Conservation (phyloP, 37 sponge, comb jelly and placozoan species). For the Ephydatia muelleri region DNA sequence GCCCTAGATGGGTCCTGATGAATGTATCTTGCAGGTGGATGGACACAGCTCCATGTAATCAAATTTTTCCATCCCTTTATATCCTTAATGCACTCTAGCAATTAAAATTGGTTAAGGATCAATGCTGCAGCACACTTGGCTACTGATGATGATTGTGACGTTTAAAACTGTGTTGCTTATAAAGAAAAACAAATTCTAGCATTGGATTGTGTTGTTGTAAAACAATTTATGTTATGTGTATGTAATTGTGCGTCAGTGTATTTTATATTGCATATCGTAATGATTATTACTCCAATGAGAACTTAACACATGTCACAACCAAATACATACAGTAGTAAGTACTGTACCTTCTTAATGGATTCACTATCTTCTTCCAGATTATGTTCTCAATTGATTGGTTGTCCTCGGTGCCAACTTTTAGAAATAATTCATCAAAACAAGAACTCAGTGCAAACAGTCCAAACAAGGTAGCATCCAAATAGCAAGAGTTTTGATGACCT, state of each 20-base stretch:
- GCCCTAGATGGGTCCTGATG: no score
- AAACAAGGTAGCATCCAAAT: conserved; percentile 95
- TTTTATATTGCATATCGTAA: no score
- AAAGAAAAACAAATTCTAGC: neutral
- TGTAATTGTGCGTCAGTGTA: no score
- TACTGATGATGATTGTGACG: neutral
- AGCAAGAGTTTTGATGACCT: conserved; percentile 97
- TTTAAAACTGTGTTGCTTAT: neutral
- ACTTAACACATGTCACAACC: neutral
- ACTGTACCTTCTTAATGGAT: conserved; percentile 81
- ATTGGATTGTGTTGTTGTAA: no score
- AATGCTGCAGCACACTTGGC: no score
- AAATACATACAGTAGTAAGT: neutral
- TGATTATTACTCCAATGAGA: neutral
- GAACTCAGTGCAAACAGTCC: conserved; percentile 88
- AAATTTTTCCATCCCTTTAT: no score
- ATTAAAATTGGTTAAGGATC: no score
- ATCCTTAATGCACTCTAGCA: no score
- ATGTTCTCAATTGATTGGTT: conserved; percentile 20
- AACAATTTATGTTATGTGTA: no score
- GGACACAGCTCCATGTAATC: no score
- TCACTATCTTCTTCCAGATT: conserved; percentile 75
- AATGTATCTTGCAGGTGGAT: no score
- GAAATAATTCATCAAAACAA: conserved; percentile 76
- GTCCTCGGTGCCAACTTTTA: conserved; percentile 14